phyloP scores from a whole-genome alignment of 2,113 vertebrate genomes.

The Sakesphorus luctuosus region DNA sequence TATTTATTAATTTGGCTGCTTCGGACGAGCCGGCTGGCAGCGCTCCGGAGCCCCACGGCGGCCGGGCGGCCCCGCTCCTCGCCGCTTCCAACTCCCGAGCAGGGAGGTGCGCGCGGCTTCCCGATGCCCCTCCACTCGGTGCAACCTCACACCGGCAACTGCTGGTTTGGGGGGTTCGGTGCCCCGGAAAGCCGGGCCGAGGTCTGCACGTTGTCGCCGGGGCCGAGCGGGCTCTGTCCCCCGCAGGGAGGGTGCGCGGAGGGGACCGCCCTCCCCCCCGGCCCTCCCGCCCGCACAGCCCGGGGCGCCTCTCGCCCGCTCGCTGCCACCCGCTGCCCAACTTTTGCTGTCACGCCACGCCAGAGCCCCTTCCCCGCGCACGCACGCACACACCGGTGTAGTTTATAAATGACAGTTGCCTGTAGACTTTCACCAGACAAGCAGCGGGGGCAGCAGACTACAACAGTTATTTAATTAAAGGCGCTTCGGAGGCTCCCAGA shows the following conservation, averaged over 20 bases:
- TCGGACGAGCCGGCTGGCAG: background rate
- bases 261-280: background rate
- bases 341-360: conserved; percentile 18
- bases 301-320: background rate
- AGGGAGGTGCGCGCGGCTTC: background rate
- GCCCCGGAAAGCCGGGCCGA: conserved; percentile 21
- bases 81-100: conserved; percentile 66
- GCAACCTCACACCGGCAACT: conserved; percentile 65
- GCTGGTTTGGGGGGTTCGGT: conserved; percentile 22
- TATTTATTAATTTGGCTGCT: background rate
- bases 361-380: background rate
- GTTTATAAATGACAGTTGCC: conserved; percentile 72
- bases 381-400: background rate
- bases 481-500: conserved; percentile 54
- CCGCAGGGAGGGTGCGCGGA: background rate
- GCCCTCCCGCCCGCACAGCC: background rate
- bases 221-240: conserved; percentile 36
- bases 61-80: background rate
- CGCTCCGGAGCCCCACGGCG: background rate
- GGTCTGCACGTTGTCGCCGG: background rate
- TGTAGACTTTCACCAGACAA: conserved; percentile 73
- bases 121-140: conserved; percentile 27
- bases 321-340: conserved; percentile 35
- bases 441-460: conserved; percentile 79
- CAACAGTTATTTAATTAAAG: conserved; percentile 77